Evolutionary conservation across 2,888 invertebrate species (phyloP), one percentile per base, ranked within the genome.

Genomic region (Tineola bisselliella): DNA sequence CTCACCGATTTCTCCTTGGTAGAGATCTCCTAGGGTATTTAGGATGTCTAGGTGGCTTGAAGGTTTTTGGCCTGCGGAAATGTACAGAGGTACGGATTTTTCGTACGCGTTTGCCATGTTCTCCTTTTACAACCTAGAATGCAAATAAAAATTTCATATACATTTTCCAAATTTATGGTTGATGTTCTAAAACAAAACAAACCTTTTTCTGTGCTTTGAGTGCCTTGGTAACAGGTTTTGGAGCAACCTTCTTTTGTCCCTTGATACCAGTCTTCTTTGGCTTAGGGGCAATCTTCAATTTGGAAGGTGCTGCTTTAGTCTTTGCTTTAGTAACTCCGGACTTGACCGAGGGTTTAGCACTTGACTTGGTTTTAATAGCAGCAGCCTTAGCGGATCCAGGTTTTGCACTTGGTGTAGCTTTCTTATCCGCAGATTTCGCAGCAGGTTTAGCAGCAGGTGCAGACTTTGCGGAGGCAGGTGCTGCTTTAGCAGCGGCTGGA

Each of bases 11-110:
- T 77, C 97, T 92, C 75, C 91, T 93, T 8, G 98, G 97, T 61
- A 97, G 94, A 63, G 97, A 96, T 84, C 96, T 97, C 77, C 97
- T 92, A 2, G 97, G 95, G 80, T 97, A 99, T 84, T 96, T 98
- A 0, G 99, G 99, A 64, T 93, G 91, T 71, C 98, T 91, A 11
- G 95, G 94, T 63, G 97, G 92, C 73, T 92, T 92, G 84, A 98
- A 92, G 54, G 99, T 99, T 74, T 94, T 95, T 12, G 99, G 99
- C 65, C 97, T 90, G 73, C 93, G 94, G 91, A 99, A 99, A 75
- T 96, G 96, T 66, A 98, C 98, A 5, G 95, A 94, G 52, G 96
- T 98, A 76, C 99, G 93, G 70, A 99, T 92, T 87, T 98, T 96
- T 66, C 96, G 91, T 11, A 91, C 90, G 62, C 95, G 90, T 62